Percentiles rank a stretch among this genome's conserved stretches.
These are phyloP conservation scores for Helicoverpa armigera DNA, from an alignment of 1,140 invertebrate species.

Conservation along the genomic window DNA sequence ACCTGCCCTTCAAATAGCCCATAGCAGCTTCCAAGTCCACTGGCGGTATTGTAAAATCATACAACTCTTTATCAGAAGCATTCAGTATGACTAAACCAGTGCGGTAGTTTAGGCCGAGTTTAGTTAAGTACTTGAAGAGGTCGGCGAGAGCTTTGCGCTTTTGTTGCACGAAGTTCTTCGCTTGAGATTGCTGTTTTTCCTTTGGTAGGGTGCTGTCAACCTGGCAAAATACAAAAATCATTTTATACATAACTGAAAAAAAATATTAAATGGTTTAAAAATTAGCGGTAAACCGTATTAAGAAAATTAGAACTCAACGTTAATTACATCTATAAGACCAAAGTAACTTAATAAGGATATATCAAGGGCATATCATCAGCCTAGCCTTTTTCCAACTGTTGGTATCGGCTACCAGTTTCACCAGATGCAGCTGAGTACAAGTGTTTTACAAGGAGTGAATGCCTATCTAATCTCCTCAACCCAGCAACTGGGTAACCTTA, in stretches of 20 bases:
- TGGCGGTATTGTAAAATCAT: conserved; percentile 87
- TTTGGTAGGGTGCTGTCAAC: conserved; percentile 88
- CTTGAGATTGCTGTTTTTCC: conserved; percentile 93
- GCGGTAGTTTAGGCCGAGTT: conserved; percentile 93
- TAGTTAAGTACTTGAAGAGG: conserved; percentile 92
- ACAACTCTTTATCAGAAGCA: conserved; percentile 71
- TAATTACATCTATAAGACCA: neutral
- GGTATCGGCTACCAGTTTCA: no score
- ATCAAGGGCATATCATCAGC: no score
- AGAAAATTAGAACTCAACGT: no score
- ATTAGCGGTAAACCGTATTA: no score
- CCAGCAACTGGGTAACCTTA: no score
- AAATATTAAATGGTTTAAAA: no score
- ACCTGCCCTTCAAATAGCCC: conserved; percentile 84
- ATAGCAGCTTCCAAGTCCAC: conserved; percentile 88
- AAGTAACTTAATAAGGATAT: no score
- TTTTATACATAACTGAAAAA: no score
- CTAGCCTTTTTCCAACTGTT: no score
- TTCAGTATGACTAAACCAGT: conserved; percentile 89
- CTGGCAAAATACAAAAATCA: conserved; percentile 69
- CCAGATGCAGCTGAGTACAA: no score
- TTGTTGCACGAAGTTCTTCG: conserved; percentile 93
- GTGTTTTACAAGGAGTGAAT: no score
- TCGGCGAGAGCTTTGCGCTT: conserved; percentile 94
- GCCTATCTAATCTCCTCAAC: no score